These are phyloP conservation scores for Anthopleura xanthogrammica DNA, from an alignment of 92 coral and sea anemone species.

Conservation along the genomic window DNA sequence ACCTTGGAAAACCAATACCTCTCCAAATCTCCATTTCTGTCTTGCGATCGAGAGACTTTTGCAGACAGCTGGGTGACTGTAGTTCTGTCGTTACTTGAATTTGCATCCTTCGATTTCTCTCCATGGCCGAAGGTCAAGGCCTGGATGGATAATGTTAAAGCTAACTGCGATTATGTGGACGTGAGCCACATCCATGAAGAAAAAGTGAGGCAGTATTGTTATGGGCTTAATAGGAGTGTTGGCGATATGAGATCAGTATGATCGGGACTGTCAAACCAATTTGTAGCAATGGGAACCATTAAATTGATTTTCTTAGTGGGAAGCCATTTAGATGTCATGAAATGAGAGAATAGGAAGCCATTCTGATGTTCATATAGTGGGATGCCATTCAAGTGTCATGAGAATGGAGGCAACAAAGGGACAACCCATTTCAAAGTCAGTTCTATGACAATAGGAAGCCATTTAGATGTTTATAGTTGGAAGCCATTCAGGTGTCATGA, in stretches of 20 bases:
- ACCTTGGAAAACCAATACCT: conserved; percentile 61
- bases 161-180: conserved; percentile 69
- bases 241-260: conserved; percentile 18
- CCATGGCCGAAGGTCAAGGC: conserved; percentile 69
- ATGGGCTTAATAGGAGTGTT: conserved; percentile 40
- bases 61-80: conserved; percentile 76
- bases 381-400: background rate
- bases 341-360: background rate
- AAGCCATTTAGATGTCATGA: too few species aligned
- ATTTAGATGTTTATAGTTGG: background rate
- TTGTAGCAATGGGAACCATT: background rate
- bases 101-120: conserved; percentile 58
- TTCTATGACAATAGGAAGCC: background rate
- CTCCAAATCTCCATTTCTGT: conserved; percentile 50
- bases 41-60: conserved; percentile 44
- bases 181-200: conserved; percentile 71
- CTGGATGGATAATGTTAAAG: conserved; percentile 61
- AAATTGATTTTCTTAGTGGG: background rate
- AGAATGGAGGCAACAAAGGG: background rate
- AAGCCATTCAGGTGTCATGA: background rate
- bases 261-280: background rate
- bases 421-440: background rate
- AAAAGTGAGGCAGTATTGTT: conserved; percentile 46
- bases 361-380: background rate
- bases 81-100: conserved; percentile 59